Evolutionary conservation across 2,113 vertebrate genomes (phyloP).

Genomic region (Mystacornis crossleyi): DNA sequence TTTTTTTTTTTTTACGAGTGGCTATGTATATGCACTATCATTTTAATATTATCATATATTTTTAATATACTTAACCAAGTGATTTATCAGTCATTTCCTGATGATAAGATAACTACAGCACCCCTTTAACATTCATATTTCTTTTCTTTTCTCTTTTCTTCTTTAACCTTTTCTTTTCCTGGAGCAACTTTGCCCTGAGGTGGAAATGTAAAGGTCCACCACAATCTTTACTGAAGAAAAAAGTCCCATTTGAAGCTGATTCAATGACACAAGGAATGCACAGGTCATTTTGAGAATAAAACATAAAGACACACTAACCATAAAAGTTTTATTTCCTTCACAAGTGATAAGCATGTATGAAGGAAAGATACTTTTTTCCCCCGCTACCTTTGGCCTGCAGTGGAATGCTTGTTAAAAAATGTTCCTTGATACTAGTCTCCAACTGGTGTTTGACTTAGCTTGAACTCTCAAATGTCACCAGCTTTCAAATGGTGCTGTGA

Average conservation of each 20-base stretch:
- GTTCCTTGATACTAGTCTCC: constrained; percentile 7
- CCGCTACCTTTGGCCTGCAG: neutral
- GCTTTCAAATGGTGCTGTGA: neutral
- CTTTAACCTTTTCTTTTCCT: neutral
- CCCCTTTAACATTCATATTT: neutral
- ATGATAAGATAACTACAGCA: neutral
- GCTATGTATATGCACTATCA: accelerated
- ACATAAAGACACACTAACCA: neutral
- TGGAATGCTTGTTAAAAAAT: constrained; percentile 12
- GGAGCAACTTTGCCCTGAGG: neutral
- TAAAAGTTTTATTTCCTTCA: constrained; percentile 15
- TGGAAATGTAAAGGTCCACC: neutral
- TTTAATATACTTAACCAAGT: neutral
- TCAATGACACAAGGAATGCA: neutral
- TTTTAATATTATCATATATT: neutral
- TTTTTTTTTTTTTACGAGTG: neutral
- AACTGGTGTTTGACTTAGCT: constrained; percentile 18
- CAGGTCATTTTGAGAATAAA: constrained; percentile 1
- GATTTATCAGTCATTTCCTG: neutral
- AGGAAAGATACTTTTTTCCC: neutral
- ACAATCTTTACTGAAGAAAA: neutral
- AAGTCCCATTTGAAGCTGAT: constrained; percentile 10
- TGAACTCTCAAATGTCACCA: constrained; percentile 38
- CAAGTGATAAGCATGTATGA: neutral
- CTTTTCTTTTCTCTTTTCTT: neutral